Conservation (phyloP, 2,113 vertebrate species). For the Tapirus terrestris region DNA sequence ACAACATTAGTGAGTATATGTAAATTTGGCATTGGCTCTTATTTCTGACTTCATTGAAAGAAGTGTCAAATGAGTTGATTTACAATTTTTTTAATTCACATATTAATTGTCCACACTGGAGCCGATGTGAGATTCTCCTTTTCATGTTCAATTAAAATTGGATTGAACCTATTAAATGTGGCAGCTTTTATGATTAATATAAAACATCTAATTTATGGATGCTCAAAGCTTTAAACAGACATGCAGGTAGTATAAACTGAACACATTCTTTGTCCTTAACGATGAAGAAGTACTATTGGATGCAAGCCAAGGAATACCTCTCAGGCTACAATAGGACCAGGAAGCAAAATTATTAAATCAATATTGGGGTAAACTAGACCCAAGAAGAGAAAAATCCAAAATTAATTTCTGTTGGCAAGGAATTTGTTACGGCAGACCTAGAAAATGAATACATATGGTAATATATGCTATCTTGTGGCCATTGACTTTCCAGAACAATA, state of each 20-base stretch:
- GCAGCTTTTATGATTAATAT: not conserved
- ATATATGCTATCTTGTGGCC: not conserved
- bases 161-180: constrained; percentile 18
- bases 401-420: not conserved
- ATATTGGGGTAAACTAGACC: not conserved
- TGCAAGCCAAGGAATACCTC: not conserved
- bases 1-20: not conserved
- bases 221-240: constrained; percentile 1
- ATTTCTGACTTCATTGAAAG: constrained; percentile 1
- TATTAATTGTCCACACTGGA: not conserved
- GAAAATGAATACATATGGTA: not conserved
- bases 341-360: not conserved
- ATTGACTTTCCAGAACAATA: not conserved
- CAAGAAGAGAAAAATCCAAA: not conserved
- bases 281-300: not conserved
- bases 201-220: not conserved
- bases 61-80: not conserved
- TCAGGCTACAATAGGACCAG: not conserved
- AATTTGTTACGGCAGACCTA: not conserved
- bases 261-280: not conserved
- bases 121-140: not conserved
- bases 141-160: constrained; percentile 22
- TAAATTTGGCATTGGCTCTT: not conserved
- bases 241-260: not conserved
- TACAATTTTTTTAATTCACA: not conserved